Evolutionary conservation across 2,888 invertebrate genomes (phyloP).

Genomic region (Chromoteleia sp.): DNA sequence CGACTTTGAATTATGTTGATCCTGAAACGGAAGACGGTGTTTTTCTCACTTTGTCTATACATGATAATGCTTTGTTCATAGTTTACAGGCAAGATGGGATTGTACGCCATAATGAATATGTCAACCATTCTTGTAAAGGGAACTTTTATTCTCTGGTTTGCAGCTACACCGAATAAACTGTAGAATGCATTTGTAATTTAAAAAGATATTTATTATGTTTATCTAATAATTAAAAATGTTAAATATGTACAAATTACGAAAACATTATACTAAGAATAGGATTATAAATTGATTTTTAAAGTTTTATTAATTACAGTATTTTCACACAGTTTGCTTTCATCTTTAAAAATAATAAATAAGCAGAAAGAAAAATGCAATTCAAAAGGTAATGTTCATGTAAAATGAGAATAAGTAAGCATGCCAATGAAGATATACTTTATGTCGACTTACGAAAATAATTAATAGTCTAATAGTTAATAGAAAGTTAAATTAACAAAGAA

Average conservation of each 20-base stretch:
- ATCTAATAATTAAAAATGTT: no score
- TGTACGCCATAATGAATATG: constrained; percentile 80
- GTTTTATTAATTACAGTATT: constrained; percentile 9
- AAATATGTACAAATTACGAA: no score
- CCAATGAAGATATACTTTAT: not conserved
- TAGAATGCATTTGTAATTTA: no score
- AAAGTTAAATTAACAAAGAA: not conserved
- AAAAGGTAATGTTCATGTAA: not conserved
- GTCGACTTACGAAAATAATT: not conserved
- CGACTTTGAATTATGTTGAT: constrained; percentile 80
- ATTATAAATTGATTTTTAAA: no score
- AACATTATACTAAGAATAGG: no score
- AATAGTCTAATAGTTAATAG: no score
- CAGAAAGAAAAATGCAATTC: not conserved
- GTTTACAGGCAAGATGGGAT: constrained; percentile 87
- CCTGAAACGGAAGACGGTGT: constrained; percentile 83
- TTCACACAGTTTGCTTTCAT: not conserved
- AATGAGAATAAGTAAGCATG: not conserved
- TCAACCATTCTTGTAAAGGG: constrained; percentile 81
- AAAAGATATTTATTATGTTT: not conserved
- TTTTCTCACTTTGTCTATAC: constrained; percentile 88
- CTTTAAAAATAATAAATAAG: not conserved
- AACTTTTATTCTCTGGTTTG: constrained; percentile 82
- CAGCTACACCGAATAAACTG: constrained; percentile 79
- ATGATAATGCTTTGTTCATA: constrained; percentile 89